Evolutionary conservation across 2,113 vertebrate species (phyloP).

Genomic region (Burhinus bistriatus): DNA sequence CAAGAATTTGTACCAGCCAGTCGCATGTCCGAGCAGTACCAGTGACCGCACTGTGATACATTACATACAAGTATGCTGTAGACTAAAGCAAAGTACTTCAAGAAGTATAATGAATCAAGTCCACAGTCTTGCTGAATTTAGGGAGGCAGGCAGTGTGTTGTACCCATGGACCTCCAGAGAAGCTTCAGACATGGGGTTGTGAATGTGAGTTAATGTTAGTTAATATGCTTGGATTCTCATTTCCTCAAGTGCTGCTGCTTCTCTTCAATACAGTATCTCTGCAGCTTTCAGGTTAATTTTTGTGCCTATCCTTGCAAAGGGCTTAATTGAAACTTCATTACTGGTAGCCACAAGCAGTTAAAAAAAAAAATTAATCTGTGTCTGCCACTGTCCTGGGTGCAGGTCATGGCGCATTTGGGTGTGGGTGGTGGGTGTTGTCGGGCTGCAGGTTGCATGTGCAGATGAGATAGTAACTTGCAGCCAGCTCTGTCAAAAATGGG

Average conservation of each 20-base stretch:
- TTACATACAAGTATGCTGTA: neutral
- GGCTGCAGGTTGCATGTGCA: neutral
- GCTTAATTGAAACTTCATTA: neutral
- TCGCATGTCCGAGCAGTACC: neutral
- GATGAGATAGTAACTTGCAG: neutral
- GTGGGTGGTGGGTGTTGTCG: neutral
- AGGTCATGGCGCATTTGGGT: neutral
- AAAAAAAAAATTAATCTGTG: neutral
- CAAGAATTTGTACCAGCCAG: neutral
- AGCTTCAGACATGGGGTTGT: neutral
- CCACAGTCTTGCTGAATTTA: neutral
- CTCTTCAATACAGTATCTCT: neutral
- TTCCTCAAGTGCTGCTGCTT: neutral
- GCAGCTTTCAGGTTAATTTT: neutral
- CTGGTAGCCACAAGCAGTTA: neutral
- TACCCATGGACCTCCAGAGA: neutral
- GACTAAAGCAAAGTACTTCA: neutral
- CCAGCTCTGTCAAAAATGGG: neutral
- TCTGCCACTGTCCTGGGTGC: neutral
- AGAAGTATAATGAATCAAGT: neutral
- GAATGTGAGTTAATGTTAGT: neutral
- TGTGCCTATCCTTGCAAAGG: rapidly evolving
- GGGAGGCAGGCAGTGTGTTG: rapidly evolving
- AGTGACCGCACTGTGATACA: neutral
- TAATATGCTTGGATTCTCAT: neutral